These are phyloP conservation scores for Calliphora vomitoria DNA, from an alignment of 2,888 invertebrate genomes.

Conservation along the genomic window DNA sequence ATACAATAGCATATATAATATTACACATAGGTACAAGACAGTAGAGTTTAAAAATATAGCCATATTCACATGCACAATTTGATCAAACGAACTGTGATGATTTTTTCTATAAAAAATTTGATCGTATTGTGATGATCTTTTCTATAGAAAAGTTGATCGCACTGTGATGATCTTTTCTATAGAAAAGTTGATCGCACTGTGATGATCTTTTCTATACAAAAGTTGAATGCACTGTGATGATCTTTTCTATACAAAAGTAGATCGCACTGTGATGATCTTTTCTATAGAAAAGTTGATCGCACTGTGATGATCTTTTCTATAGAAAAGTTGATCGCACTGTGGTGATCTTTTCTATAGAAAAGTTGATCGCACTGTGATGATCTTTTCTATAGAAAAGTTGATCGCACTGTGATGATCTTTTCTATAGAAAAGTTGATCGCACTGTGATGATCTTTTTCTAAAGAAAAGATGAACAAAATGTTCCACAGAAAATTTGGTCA, in stretches of 20 bases:
- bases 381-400: neutral
- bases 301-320: neutral
- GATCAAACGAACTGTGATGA: neutral
- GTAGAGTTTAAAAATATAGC: slow-evolving; percentile 37
- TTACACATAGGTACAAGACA: slow-evolving; percentile 53
- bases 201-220: neutral
- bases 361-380: neutral
- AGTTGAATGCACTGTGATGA: neutral
- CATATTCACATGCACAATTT: neutral
- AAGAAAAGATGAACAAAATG: neutral
- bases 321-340: neutral
- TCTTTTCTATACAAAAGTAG: neutral
- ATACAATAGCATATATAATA: slow-evolving; percentile 61
- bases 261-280: neutral
- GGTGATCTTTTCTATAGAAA: neutral
- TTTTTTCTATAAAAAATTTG: neutral
- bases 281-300: neutral
- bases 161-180: neutral
- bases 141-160: neutral
- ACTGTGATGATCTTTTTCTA: neutral
- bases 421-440: neutral
- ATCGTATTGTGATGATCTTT: neutral
- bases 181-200: neutral
- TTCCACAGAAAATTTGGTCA: neutral
- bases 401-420: neutral